Conservation (phyloP, 2,797 vertebrate species). For the Crypturellus tataupa region DNA sequence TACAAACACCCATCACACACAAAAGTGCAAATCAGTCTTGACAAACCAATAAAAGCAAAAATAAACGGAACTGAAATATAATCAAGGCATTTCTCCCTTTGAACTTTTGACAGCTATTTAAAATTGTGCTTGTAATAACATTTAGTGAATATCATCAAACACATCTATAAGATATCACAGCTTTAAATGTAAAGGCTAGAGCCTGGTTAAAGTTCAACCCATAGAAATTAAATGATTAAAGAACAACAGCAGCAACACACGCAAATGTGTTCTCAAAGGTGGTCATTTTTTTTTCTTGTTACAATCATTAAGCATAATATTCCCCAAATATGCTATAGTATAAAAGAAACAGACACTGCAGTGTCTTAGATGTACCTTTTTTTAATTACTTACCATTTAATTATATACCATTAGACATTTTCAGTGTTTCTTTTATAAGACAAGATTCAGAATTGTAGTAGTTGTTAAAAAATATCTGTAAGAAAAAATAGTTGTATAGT, state of each 20-base stretch:
- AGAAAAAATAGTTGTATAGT: background rate
- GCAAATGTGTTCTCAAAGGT: background rate
- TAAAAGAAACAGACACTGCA: too few relatives aligned
- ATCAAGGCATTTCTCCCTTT: background rate
- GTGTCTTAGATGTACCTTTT: background rate
- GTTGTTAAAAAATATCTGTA: background rate
- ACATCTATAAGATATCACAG: background rate
- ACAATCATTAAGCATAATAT: background rate
- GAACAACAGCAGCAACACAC: background rate
- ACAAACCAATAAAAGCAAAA: background rate
- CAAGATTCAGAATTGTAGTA: background rate
- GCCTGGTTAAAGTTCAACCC: background rate
- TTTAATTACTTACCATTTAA: background rate
- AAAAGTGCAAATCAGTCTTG: background rate
- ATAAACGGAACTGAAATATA: background rate
- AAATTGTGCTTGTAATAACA: background rate
- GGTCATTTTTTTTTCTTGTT: background rate
- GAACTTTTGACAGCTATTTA: background rate
- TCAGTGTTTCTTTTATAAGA: background rate
- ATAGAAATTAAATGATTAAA: background rate
- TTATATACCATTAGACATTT: background rate
- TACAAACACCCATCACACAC: background rate
- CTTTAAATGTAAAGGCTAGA: background rate
- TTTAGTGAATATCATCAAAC: background rate
- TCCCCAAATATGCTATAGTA: background rate